These are phyloP conservation scores for Synergus japonicus DNA, from an alignment of 2,888 invertebrate genomes.

Conservation along the genomic window DNA sequence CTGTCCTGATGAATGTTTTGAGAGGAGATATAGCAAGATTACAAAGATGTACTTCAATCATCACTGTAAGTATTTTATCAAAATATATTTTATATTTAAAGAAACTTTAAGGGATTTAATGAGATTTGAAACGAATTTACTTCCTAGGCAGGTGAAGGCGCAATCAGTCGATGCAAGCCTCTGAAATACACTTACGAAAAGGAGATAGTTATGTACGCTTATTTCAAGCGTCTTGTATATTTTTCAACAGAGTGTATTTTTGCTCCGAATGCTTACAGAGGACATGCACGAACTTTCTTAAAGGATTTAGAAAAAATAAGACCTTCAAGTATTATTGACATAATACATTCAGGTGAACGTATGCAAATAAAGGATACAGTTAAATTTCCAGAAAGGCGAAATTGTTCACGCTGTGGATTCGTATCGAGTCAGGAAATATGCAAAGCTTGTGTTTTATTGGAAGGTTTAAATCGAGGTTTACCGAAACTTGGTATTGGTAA, in stretches of 20 bases:
- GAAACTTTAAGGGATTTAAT: background rate
- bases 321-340: constrained; percentile 94
- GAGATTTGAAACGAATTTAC: constrained; percentile 34
- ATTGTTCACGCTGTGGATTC: constrained; percentile 92
- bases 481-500: constrained; percentile 95
- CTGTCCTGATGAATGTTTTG: constrained; percentile 97
- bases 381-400: constrained; percentile 88
- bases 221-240: constrained; percentile 96
- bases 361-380: constrained; percentile 89
- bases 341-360: constrained; percentile 94
- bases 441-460: constrained; percentile 96
- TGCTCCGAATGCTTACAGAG: constrained; percentile 98
- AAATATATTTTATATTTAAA: background rate
- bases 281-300: constrained; percentile 92
- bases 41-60: constrained; percentile 93
- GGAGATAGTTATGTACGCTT: constrained; percentile 99
- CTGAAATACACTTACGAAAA: constrained; percentile 99
- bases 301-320: constrained; percentile 97
- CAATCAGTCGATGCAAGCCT: constrained; percentile 95
- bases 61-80: constrained; percentile 83
- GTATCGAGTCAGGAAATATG: constrained; percentile 95
- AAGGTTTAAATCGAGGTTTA: constrained; percentile 95
- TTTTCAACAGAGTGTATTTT: constrained; percentile 99
- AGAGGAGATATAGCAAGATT: constrained; percentile 97
- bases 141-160: constrained; percentile 86